phyloP scores from a whole-genome alignment of 2,888 invertebrate species.

The Branchinecta sandiegonensis region DNA sequence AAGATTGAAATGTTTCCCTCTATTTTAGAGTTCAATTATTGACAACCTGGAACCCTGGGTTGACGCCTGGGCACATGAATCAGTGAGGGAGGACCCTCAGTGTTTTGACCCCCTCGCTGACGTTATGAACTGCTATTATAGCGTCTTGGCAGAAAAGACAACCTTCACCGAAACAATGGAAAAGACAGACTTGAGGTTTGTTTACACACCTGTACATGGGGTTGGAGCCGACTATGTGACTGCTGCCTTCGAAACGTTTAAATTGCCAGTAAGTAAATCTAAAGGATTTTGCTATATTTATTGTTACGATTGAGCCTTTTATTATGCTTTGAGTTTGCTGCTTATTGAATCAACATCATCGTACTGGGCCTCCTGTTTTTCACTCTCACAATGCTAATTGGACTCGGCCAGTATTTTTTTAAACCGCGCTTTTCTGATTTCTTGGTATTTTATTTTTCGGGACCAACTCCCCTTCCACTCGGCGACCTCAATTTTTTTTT shows the following conservation, averaged over 20 bases:
- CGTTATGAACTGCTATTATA: constrained; percentile 51
- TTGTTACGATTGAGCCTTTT: not conserved
- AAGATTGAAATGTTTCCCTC: not conserved
- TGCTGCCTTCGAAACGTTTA: constrained; percentile 55
- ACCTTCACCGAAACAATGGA: constrained; percentile 43
- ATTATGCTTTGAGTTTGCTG: not conserved
- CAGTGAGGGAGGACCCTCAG: constrained; percentile 42
- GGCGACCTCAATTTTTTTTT: too few species aligned
- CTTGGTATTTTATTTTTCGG: too few species aligned
- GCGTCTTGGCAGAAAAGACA: constrained; percentile 42
- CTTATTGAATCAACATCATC: not conserved
- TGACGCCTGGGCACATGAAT: constrained; percentile 58
- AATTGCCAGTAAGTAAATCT: constrained; percentile 46
- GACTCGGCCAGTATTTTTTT: too few species aligned
- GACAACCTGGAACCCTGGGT: constrained; percentile 58
- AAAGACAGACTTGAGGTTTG: constrained; percentile 41
- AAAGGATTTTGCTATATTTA: not conserved
- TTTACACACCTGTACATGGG: constrained; percentile 96
- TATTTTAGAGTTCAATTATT: constrained; percentile 43
- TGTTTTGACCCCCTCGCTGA: constrained; percentile 54
- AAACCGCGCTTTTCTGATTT: too few species aligned
- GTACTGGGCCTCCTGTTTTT: not conserved
- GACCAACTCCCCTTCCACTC: too few species aligned
- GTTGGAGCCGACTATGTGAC: constrained; percentile 69
- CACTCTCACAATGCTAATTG: too few species aligned